Base-by-base conservation (phyloP, 1,140 invertebrate species). In the Neodiprion lecontei region DNA sequence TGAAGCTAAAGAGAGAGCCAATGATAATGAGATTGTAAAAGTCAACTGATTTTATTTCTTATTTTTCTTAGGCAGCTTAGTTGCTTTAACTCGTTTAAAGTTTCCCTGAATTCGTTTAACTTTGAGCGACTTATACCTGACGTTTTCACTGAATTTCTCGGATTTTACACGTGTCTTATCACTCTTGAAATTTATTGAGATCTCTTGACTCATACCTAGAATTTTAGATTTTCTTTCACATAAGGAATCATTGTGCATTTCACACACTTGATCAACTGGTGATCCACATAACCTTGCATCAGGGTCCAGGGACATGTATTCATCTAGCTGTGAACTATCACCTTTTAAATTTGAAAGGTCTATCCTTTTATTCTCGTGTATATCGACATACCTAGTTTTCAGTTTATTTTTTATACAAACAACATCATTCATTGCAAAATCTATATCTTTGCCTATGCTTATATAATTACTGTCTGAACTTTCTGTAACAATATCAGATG, bases 71-170 rank as follows among this genome's bases (percentile, higher is more conserved):
- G 77, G 11, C n/a, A 70, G 47, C 79, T 85, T 86, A 2, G 83
- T 86, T 11, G 85, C 83, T 79, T 88, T 88, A 9, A 69, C 40
- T 72, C 87, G 78, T 76, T 83, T 84, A 14, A 49, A 49, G 74
- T 84, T 88, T 49, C 84, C 84, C 74, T 82, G 80, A 49, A 86
- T 69, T 23, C 84, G 79, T 79, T 85, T 87, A 7, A 88, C 80
- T 83, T 85, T 88, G 3, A 88, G 70, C 21, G 86, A 78, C 68
- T 84, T 61, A 78, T 88, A 88, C 7, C 4, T 76, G 17, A 78
- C 17, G 74, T 79, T 28, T 76, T 73, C 73, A 77, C 21, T 7
- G 23, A 17, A 17, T 61, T 28, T 74, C 28, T 74, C 67, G 48
- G 69, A n/a, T 66, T 0, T 28, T 23, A 67, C 11, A 0, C 61